Evolutionary conservation across 2,888 invertebrate species (phyloP).

Genomic region (Xestia rhomboidea): DNA sequence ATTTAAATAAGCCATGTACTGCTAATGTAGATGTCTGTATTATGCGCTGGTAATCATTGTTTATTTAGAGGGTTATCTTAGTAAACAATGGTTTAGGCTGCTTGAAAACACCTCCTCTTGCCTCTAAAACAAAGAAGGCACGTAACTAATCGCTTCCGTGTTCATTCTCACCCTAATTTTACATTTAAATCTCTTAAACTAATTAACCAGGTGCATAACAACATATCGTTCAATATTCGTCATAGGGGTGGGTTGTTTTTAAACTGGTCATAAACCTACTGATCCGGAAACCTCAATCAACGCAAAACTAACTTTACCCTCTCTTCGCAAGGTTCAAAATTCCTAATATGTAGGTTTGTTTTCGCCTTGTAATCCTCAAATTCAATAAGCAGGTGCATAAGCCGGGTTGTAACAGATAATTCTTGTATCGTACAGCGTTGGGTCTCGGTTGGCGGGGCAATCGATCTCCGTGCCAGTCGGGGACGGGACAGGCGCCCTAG

Average conservation of each 20-base stretch:
- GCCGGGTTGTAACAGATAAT: slow-evolving; percentile 32
- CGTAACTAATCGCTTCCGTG: neutral
- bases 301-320: neutral
- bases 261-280: neutral
- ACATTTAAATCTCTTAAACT: slow-evolving; percentile 22
- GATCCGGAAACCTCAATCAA: neutral
- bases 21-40: no score
- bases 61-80: neutral
- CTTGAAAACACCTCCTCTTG: no score
- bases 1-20: neutral
- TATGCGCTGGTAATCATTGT: no score
- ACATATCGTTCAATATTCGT: slow-evolving; percentile 24
- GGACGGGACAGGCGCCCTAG: slow-evolving; percentile 69
- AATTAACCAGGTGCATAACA: slow-evolving; percentile 45
- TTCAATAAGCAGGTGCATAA: slow-evolving; percentile 58
- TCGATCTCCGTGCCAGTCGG: slow-evolving; percentile 78
- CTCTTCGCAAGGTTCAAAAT: neutral
- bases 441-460: slow-evolving; percentile 56
- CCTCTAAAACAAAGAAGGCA: neutral
- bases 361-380: slow-evolving; percentile 40
- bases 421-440: slow-evolving; percentile 36
- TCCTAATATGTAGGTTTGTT: neutral
- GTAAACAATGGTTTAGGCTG: neutral
- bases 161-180: neutral
- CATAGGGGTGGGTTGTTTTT: slow-evolving; percentile 24